Evolutionary conservation across 2,888 invertebrate genomes (phyloP), one percentile per base, ranked within the genome.

Genomic region (Amiota minor): DNA sequence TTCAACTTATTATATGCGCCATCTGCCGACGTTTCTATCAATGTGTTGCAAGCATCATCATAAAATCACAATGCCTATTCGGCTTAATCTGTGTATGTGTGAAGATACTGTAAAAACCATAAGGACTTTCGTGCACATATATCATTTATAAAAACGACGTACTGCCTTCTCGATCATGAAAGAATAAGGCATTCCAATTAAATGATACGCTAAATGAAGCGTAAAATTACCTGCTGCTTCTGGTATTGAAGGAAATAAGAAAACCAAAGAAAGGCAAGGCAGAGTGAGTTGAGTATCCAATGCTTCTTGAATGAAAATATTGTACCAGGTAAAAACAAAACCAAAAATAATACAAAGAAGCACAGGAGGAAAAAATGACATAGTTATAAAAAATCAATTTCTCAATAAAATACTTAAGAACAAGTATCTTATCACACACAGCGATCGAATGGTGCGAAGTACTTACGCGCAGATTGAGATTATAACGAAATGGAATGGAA

Each of bases 311-410:
- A 35, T 35, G 35, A 35, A 35, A 35, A 35, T 35, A 20, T 59
- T 59, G 20, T 2, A 50, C 9, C 49, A 46, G 23, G 18, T 35
- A 56, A 50, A 64, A 10, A 35, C 53, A 49, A 45, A 49, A 45
- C 59, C 71, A 62, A 59, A 65, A 61, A 61, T 35, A 35, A 64
- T 46, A 64, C 14, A 45, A 64, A 45, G 64, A 64, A 74, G 47
- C 71, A 62, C 69, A 35, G 6, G 6, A 35, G 76, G 79, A 79
- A 84, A 86, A 83, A 85, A 83, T 83, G 86, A 86, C 83, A 85
- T 85, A 81, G 85, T 86, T 86, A 86, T 83, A 83, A 83, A 83
- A 83, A 86, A 83, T 83, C 83, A 83, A 83, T 83, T 83, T 85
- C 85, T 86, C 83, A 85, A 86, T 83, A 85, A 82, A 85, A 83